Conservation (phyloP, 2,113 vertebrate species). For the Columba janthina region DNA sequence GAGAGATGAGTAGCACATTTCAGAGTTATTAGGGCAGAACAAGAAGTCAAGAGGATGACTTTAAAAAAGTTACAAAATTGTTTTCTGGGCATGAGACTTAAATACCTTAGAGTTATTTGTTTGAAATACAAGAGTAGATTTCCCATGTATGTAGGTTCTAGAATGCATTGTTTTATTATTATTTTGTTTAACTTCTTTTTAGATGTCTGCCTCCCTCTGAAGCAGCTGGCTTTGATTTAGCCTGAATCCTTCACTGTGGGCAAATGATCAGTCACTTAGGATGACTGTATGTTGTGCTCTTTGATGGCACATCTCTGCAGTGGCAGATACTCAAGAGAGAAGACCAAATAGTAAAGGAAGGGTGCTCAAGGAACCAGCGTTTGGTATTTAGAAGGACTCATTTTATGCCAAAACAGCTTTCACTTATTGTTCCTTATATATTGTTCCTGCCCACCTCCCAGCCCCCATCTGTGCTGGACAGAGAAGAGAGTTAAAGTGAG, state of each 20-base stretch:
- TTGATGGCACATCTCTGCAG: neutral
- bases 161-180: constrained; percentile 58
- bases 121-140: constrained; percentile 8
- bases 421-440: neutral
- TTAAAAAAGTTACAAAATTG: constrained; percentile 66
- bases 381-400: neutral
- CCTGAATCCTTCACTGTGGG: constrained; percentile 57
- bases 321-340: neutral
- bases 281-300: neutral
- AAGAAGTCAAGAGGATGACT: constrained; percentile 52
- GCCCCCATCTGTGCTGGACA: neutral
- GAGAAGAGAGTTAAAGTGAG: neutral
- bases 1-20: constrained; percentile 75
- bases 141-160: constrained; percentile 38
- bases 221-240: constrained; percentile 80
- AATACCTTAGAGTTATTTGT: constrained; percentile 63
- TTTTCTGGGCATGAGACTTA: constrained; percentile 65
- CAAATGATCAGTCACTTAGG: constrained; percentile 67
- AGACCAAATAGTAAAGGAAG: neutral
- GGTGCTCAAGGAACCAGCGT: neutral
- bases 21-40: constrained; percentile 74
- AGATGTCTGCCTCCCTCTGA: neutral
- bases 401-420: neutral
- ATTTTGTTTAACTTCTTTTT: constrained; percentile 51
- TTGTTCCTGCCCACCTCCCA: neutral